These are phyloP conservation scores for Ptilonorhynchus violaceus DNA, from an alignment of 2,113 vertebrate species.

Conservation along the genomic window DNA sequence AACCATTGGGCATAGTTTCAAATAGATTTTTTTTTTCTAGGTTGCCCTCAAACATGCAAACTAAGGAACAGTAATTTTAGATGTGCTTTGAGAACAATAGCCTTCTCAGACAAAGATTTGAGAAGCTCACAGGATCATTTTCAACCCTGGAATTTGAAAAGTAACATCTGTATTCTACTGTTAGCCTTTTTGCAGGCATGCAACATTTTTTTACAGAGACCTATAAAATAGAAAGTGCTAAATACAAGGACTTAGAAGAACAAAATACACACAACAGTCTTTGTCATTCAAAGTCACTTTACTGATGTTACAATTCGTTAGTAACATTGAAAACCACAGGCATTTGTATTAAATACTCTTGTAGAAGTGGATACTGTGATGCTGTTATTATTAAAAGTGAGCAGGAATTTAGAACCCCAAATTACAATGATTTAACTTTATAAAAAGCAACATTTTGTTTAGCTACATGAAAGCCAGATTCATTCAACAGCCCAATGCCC, in stretches of 20 bases:
- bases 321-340: slow-evolving; percentile 71
- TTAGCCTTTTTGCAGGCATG: neutral
- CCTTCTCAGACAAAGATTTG: neutral
- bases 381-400: slow-evolving; percentile 66
- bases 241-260: neutral
- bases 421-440: slow-evolving; percentile 55
- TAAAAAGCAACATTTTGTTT: slow-evolving; percentile 67
- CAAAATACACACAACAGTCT: neutral
- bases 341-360: slow-evolving; percentile 65
- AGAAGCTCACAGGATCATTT: neutral
- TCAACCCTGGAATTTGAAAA: neutral
- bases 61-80: neutral
- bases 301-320: slow-evolving; percentile 72
- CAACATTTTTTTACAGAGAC: neutral
- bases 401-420: slow-evolving; percentile 61
- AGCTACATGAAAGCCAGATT: slow-evolving; percentile 61
- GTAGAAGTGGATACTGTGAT: slow-evolving; percentile 48
- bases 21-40: neutral
- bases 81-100: neutral
- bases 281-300: slow-evolving; percentile 74
- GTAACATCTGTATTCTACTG: neutral
- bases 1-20: neutral
- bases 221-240: neutral
- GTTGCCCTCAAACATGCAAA: neutral
- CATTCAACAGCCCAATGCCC: slow-evolving; percentile 53